phyloP scores from a whole-genome alignment of 2,113 vertebrate genomes.

The Pseudorectes ferrugineus region DNA sequence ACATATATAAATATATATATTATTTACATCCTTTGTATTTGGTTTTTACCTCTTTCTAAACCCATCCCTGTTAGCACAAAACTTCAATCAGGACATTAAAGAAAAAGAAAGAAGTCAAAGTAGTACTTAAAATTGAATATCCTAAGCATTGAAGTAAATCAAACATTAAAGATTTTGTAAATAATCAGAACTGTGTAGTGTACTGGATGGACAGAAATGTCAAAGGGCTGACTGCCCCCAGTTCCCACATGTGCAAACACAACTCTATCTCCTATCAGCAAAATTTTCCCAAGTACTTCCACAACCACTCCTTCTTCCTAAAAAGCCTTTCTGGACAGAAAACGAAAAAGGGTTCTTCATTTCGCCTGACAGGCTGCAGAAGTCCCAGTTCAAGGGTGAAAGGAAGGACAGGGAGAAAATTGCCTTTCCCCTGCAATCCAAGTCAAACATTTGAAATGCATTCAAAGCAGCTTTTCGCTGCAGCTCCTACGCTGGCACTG shows the following conservation, averaged over 20 bases:
- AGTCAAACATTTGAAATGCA: background rate
- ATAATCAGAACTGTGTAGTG: background rate
- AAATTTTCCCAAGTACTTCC: background rate
- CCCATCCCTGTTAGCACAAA: background rate
- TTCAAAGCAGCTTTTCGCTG: background rate
- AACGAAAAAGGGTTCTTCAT: background rate
- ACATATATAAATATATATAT: background rate
- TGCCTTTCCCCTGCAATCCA: background rate
- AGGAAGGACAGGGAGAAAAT: conserved; percentile 17
- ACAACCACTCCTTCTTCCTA: background rate
- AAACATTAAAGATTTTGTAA: background rate
- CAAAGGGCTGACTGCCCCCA: background rate
- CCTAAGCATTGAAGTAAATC: background rate
- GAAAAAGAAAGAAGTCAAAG: background rate
- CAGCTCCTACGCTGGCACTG: background rate
- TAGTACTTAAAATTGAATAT: background rate
- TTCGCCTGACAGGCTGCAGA: background rate
- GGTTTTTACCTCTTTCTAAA: background rate
- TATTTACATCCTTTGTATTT: background rate
- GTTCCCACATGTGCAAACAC: background rate
- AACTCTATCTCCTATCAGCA: background rate
- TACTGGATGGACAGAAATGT: background rate
- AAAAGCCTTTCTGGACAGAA: background rate
- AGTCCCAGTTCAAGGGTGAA: conserved; percentile 19
- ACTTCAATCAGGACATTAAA: background rate